These are phyloP conservation scores for Tupaia tana DNA, from an alignment of 2,113 vertebrate species.

Conservation along the genomic window DNA sequence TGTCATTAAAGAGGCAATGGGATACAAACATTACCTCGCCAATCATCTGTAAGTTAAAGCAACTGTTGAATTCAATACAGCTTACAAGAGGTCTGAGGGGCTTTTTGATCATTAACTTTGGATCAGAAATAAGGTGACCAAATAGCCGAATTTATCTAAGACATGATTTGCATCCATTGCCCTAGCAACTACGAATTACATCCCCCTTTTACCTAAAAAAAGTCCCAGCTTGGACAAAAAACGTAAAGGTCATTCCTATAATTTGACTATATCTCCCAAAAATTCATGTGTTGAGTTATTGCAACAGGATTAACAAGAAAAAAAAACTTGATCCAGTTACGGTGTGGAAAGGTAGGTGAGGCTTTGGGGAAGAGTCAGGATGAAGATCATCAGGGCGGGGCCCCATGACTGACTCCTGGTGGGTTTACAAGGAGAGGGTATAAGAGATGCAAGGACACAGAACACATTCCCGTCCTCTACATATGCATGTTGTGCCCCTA, in stretches of 20 bases:
- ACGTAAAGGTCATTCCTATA: not conserved
- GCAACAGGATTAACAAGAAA: too few relatives aligned
- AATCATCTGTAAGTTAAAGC: not conserved
- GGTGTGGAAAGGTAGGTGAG: too few relatives aligned
- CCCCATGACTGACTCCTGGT: too few relatives aligned
- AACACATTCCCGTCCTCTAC: too few relatives aligned
- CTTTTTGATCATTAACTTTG: not conserved
- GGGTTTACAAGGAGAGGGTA: too few relatives aligned
- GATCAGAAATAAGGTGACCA: slow-evolving; percentile 23
- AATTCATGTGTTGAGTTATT: too few relatives aligned
- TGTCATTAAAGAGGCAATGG: not conserved
- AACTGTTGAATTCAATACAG: not conserved
- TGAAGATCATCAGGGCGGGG: too few relatives aligned
- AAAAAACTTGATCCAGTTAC: too few relatives aligned
- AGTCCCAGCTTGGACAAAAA: not conserved
- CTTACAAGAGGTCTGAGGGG: not conserved
- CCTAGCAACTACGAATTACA: not conserved
- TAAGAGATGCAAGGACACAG: too few relatives aligned
- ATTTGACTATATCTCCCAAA: too few relatives aligned
- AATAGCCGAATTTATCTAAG: not conserved
- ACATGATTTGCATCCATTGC: not conserved
- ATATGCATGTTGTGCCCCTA: too few relatives aligned
- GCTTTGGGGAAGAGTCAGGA: too few relatives aligned
- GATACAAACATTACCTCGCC: not conserved
- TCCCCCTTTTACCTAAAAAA: not conserved